These are phyloP conservation scores for Peromyscus eremicus DNA, from an alignment of 2,797 vertebrate species.

Conservation along the genomic window DNA sequence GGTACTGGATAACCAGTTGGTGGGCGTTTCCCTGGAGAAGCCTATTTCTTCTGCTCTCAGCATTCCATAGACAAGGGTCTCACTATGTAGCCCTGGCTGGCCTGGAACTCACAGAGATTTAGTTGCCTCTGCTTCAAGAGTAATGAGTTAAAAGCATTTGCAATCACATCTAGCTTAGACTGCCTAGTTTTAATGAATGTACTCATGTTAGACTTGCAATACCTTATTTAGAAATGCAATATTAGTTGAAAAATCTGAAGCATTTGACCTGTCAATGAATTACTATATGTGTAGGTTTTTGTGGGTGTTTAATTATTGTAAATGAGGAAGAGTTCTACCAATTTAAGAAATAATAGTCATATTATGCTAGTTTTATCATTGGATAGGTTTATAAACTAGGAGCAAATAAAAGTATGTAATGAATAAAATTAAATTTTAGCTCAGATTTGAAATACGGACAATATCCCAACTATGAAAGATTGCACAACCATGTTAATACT, in stretches of 20 bases:
- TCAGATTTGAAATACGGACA: slow-evolving; percentile 28
- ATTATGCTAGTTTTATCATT: neutral
- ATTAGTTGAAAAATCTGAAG: neutral
- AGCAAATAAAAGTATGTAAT: neutral
- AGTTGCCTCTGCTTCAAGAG: neutral
- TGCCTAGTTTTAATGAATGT: neutral
- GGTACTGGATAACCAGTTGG: neutral
- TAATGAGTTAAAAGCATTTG: neutral
- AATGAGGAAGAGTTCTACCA: neutral
- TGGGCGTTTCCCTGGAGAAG: neutral
- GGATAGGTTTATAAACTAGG: neutral
- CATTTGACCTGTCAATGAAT: neutral
- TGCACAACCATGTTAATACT: neutral
- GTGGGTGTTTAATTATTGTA: neutral
- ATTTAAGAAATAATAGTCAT: slow-evolving; percentile 33
- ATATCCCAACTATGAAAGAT: neutral
- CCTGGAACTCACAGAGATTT: neutral
- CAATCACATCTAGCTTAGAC: no score
- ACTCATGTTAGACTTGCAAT: neutral
- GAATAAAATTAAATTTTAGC: slow-evolving; percentile 15
- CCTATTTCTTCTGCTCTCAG: neutral
- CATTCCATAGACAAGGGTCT: neutral
- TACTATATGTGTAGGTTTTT: neutral
- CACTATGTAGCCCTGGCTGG: neutral
- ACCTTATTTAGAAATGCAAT: neutral